Conservation (phyloP, 2,113 vertebrate species). For the Caranx melampygus region DNA sequence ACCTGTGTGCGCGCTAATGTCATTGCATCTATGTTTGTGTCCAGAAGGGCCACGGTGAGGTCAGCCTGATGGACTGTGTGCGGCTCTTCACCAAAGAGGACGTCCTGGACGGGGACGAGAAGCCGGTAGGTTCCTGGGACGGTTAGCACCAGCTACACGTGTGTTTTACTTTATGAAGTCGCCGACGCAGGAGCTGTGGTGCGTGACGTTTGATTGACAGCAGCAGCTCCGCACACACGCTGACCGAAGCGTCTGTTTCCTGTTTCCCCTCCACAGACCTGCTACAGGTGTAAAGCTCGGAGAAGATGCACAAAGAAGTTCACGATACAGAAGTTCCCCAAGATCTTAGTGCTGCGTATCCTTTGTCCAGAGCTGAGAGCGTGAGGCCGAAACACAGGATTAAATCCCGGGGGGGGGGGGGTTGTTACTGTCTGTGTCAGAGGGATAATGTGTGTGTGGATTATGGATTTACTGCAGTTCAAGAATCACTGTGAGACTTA, state of each 20-base stretch:
- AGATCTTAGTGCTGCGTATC: conserved; percentile 99
- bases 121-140: conserved; percentile 85
- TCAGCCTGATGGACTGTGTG: conserved; percentile 96
- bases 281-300: conserved; percentile 95
- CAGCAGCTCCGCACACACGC: not conserved
- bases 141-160: too few relatives aligned
- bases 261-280: conserved; percentile 84
- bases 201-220: not conserved
- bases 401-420: too few relatives aligned
- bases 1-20: conserved; percentile 56
- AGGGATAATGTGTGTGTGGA: not conserved
- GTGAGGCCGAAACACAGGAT: not conserved
- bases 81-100: conserved; percentile 99
- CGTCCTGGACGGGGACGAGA: conserved; percentile 95
- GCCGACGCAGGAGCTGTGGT: not conserved
- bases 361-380: conserved; percentile 65
- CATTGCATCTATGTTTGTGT: conserved; percentile 62
- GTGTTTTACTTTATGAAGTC: not conserved
- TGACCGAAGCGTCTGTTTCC: not conserved
- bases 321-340: conserved; percentile 97
- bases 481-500: not conserved
- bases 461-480: not conserved
- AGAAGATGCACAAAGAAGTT: conserved; percentile 98
- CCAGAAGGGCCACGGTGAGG: conserved; percentile 94
- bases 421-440: not conserved